These are phyloP conservation scores for Magallana nippona DNA, from an alignment of 2,888 invertebrate species.

Conservation along the genomic window DNA sequence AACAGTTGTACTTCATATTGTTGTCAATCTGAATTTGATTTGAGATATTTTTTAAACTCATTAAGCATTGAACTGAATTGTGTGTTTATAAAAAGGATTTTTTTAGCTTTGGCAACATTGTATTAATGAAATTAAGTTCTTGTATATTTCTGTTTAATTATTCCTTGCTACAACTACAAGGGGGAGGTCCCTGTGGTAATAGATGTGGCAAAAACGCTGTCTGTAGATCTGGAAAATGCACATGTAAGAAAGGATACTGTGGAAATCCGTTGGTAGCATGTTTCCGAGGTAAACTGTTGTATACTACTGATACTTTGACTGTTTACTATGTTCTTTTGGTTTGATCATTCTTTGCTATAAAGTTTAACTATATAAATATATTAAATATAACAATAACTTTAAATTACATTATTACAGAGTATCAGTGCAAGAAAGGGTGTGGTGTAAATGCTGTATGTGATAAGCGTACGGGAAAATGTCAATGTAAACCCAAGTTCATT, in stretches of 20 bases:
- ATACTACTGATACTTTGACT: too few relatives aligned
- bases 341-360: too few relatives aligned
- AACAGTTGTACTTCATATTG: too few relatives aligned
- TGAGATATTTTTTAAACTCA: too few relatives aligned
- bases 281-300: slow-evolving; percentile 8
- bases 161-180: not conserved
- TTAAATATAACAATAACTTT: not conserved
- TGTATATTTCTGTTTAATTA: not conserved
- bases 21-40: too few relatives aligned
- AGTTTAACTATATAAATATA: not conserved
- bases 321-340: too few relatives aligned
- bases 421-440: not conserved
- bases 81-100: too few relatives aligned
- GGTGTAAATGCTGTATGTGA: slow-evolving; percentile 2
- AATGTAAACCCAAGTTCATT: slow-evolving; percentile 7
- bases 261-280: slow-evolving; percentile 22
- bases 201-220: slow-evolving; percentile 15
- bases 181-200: slow-evolving; percentile 29
- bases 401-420: not conserved
- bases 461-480: not conserved
- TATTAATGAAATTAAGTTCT: too few relatives aligned
- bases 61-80: too few relatives aligned
- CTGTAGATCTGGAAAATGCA: not conserved
- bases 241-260: not conserved
- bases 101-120: too few relatives aligned